phyloP scores from a whole-genome alignment of 2,888 invertebrate genomes.

The Agriotes lineatus region DNA sequence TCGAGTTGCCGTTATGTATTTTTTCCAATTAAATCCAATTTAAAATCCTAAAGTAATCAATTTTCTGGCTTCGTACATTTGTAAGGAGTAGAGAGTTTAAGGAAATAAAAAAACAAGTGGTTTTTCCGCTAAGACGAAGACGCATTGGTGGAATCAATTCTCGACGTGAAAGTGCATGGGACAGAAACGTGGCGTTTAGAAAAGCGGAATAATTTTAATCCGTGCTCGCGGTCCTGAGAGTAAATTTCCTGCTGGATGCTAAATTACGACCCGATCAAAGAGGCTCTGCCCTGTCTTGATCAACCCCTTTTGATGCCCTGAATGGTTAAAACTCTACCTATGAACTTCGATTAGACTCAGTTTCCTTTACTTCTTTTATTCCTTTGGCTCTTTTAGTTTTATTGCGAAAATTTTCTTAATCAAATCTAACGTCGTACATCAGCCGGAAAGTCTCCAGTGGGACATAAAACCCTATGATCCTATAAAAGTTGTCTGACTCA shows the following conservation, averaged over 20 bases:
- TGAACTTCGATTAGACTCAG: conserved; percentile 44
- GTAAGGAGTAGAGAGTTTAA: conserved; percentile 5
- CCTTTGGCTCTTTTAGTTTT: conserved; percentile 50
- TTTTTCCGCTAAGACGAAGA: conserved; percentile 32
- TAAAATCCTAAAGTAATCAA: conserved; percentile 30
- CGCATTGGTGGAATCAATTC: conserved; percentile 51
- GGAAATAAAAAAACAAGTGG: conserved; percentile 13
- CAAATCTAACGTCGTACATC: conserved; percentile 59
- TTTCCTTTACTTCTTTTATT: conserved; percentile 42
- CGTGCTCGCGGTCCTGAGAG: conserved; percentile 57
- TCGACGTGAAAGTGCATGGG: conserved; percentile 53
- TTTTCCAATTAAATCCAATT: conserved; percentile 36
- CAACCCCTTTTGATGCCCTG: conserved; percentile 49
- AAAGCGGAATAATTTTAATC: conserved; percentile 61
- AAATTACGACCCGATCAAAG: conserved; percentile 60
- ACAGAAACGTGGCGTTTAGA: conserved; percentile 55
- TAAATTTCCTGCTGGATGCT: conserved; percentile 54
- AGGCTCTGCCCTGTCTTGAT: conserved; percentile 53
- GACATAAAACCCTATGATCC: conserved; percentile 57
- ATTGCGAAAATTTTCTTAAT: conserved; percentile 59
- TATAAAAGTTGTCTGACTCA: conserved; percentile 59
- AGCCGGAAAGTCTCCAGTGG: conserved; percentile 56
- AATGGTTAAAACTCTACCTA: conserved; percentile 46
- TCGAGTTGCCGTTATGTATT: conserved; percentile 18
- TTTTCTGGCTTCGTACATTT: conserved; percentile 9